Evolutionary conservation across 2,888 invertebrate genomes (phyloP).

Genomic region (Drosophila anceps): DNA sequence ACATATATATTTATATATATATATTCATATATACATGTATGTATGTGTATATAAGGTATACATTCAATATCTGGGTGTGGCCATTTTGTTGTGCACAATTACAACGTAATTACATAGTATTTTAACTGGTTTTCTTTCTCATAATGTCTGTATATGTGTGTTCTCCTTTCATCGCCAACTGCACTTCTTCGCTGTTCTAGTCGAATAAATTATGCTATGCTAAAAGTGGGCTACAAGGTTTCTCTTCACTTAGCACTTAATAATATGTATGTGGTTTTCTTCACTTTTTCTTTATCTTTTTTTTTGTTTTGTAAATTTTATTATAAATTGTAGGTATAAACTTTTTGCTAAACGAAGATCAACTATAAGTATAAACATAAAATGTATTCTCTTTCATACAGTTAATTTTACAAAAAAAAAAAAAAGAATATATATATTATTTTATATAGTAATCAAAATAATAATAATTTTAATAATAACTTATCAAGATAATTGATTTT

Average conservation of each 20-base stretch:
- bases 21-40: constrained; percentile 1
- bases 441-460: constrained; percentile 22
- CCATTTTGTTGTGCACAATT: constrained; percentile 40
- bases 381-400: constrained; percentile 28
- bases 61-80: constrained; percentile 10
- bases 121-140: constrained; percentile 7
- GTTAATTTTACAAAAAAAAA: constrained; percentile 41
- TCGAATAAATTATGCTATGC: constrained; percentile 78
- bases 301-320: constrained; percentile 10
- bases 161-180: constrained; percentile 9
- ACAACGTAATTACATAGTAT: constrained; percentile 37
- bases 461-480: constrained; percentile 41
- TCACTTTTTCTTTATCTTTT: neutral
- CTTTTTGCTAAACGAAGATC: constrained; percentile 75
- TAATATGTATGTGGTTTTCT: constrained; percentile 28
- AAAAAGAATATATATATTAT: constrained; percentile 26
- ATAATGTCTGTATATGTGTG: neutral
- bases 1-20: constrained; percentile 7
- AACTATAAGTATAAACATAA: constrained; percentile 70
- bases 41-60: constrained; percentile 6
- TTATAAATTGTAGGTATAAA: constrained; percentile 50
- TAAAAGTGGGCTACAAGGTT: constrained; percentile 66
- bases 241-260: constrained; percentile 50
- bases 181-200: constrained; percentile 47
- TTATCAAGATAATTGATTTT: constrained; percentile 43